These are phyloP conservation scores for Pseudococcus viburni DNA, from an alignment of 2,888 invertebrate genomes.

Conservation along the genomic window DNA sequence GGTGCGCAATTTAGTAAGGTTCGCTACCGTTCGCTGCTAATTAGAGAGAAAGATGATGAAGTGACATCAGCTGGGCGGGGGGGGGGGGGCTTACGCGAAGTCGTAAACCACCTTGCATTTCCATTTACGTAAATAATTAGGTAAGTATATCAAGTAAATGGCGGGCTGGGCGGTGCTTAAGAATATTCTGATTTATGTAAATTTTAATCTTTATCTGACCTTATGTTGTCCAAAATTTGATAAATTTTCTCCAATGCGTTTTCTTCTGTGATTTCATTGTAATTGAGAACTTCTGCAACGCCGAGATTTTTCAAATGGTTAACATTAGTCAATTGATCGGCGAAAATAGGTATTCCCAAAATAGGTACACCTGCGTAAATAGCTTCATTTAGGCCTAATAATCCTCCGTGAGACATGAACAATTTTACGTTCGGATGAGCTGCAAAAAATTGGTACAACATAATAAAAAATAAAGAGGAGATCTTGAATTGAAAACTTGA, in stretches of 20 bases:
- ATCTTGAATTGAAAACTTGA: background rate
- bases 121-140: too few relatives aligned
- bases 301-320: constrained; percentile 50
- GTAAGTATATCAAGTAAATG: too few relatives aligned
- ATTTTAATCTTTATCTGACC: background rate
- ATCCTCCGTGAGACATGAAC: constrained; percentile 59
- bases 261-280: constrained; percentile 46
- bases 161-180: too few relatives aligned
- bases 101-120: too few relatives aligned
- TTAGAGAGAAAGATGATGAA: too few relatives aligned
- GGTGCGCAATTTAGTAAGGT: too few relatives aligned
- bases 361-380: constrained; percentile 38
- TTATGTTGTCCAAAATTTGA: constrained; percentile 37
- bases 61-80: too few relatives aligned
- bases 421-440: constrained; percentile 53
- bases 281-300: constrained; percentile 28
- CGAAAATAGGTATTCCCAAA: constrained; percentile 60
- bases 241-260: constrained; percentile 18
- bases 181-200: too few relatives aligned
- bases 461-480: background rate
- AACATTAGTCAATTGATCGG: constrained; percentile 47
- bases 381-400: constrained; percentile 39
- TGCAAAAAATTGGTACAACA: background rate
- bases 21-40: too few relatives aligned
- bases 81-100: too few relatives aligned